Conservation (phyloP, 2,888 invertebrate genomes). For the Chesias legatella region DNA sequence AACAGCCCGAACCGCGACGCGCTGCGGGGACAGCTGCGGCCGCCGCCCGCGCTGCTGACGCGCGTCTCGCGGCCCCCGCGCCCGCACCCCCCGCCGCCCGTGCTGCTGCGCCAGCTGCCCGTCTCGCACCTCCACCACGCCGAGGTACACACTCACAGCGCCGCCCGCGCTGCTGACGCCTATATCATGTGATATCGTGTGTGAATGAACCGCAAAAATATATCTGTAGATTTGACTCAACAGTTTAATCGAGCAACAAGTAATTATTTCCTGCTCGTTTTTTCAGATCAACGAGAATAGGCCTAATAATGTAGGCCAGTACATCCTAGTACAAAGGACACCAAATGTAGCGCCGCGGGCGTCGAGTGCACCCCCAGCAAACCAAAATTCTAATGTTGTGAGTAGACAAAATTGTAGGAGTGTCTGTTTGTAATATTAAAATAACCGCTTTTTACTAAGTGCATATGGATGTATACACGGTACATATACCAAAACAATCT, state of each 20-base stretch:
- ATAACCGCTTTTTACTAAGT: too few relatives aligned
- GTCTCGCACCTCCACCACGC: slow-evolving; percentile 78
- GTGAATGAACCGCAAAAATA: too few relatives aligned
- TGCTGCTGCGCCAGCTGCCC: slow-evolving; percentile 82
- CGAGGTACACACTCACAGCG: slow-evolving; percentile 61
- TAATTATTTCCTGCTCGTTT: background rate
- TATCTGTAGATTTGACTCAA: too few relatives aligned
- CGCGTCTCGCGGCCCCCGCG: slow-evolving; percentile 60
- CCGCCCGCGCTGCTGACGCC: too few relatives aligned
- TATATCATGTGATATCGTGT: too few relatives aligned
- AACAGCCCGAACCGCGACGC: slow-evolving; percentile 95
- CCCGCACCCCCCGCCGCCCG: slow-evolving; percentile 65
- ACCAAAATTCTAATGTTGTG: slow-evolving; percentile 78
- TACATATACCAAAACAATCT: too few relatives aligned
- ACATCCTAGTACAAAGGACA: slow-evolving; percentile 89
- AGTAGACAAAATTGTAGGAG: slow-evolving; percentile 31
- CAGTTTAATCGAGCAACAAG: background rate
- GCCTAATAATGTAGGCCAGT: slow-evolving; percentile 85
- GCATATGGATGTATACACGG: too few relatives aligned
- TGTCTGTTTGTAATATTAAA: too few relatives aligned
- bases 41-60: slow-evolving; percentile 88
- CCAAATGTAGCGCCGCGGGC: slow-evolving; percentile 88
- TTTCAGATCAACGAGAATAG: slow-evolving; percentile 82
- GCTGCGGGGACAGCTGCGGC: slow-evolving; percentile 90
- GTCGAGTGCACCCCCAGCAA: slow-evolving; percentile 90